These are phyloP conservation scores for Anthoscopus minutus DNA, from an alignment of 2,113 vertebrate genomes.

Conservation along the genomic window DNA sequence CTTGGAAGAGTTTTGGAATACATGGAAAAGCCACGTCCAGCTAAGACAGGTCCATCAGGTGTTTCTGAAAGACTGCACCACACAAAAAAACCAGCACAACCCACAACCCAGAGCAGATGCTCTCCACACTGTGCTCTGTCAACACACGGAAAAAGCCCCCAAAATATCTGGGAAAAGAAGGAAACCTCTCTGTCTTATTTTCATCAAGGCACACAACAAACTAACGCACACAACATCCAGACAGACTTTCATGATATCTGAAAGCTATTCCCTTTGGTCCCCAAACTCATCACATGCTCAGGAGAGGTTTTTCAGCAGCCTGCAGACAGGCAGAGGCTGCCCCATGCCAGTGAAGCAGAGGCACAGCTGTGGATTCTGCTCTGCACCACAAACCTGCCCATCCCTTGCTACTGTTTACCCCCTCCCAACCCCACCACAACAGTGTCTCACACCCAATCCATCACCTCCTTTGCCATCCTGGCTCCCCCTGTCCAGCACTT, in stretches of 20 bases:
- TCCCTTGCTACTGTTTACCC: neutral
- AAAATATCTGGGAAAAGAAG: neutral
- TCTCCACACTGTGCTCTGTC: neutral
- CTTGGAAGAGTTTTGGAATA: neutral
- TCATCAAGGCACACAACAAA: neutral
- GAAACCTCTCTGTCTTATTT: neutral
- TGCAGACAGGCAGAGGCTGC: neutral
- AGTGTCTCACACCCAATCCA: neutral
- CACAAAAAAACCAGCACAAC: neutral
- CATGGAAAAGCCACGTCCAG: neutral
- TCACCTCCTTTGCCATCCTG: neutral
- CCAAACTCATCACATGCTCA: neutral
- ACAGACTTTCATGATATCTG: neutral
- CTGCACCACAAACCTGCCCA: neutral
- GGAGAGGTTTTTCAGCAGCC: neutral
- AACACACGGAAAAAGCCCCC: neutral
- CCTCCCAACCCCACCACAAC: neutral
- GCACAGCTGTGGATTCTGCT: neutral
- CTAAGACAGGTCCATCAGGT: neutral
- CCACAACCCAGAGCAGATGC: neutral
- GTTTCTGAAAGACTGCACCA: neutral
- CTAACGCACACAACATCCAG: neutral
- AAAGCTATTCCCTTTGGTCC: conserved; percentile 3
- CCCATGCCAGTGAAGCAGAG: neutral
- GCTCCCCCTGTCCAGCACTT: neutral